Base-by-base conservation (phyloP, 2,113 vertebrate genomes). In the Beaufortia kweichowensis region DNA sequence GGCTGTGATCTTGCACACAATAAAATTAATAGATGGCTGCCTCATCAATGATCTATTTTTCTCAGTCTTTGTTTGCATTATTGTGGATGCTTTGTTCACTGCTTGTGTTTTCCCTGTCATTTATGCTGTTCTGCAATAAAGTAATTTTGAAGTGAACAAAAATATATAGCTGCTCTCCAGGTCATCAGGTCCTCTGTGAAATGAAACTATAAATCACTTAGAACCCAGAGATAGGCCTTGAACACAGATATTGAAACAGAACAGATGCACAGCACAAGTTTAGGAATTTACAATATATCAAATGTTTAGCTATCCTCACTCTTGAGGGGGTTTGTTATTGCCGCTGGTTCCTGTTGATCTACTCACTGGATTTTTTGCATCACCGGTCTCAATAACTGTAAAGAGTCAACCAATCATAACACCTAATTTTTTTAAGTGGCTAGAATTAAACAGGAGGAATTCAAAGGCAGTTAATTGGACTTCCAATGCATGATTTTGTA, bases 131-230 rank as follows among this genome's bases (percentile, higher is more conserved):
- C 33, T 35, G 33, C 33, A 46, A 28, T 4, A 50, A 29, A 48
- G 8, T 6, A 29, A 10, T 24, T 21, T n/a, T 35, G 33, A 8
- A 9, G 7, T 9, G n/a, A 3, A n/a, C 9, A 29, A 43, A 24
- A 6, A 43, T 0, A 41, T 0, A 15, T 3, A 41, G 0, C 0
- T 65, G 15, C 7, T 53, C 19, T 69, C 46, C 17, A 23, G 66
- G 66, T 69, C 66, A 53, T 21, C 26, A 23, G 46, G 66, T 53
- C 66, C 66, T 55, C 46, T 33, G 66, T 33, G 29, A 69, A 69
- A 69, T 55, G 26, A 69, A 69, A 46, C n/a, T 55, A 2, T 35
- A 23, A 53, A 33, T 31, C 28, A 33, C 29, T 65, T n/a, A n/a
- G n/a, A n/a, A n/a, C n/a, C n/a, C n/a, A n/a, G n/a, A n/a, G 65